These are phyloP conservation scores for Acrobasis repandana DNA, from an alignment of 2,888 invertebrate genomes.

Conservation along the genomic window DNA sequence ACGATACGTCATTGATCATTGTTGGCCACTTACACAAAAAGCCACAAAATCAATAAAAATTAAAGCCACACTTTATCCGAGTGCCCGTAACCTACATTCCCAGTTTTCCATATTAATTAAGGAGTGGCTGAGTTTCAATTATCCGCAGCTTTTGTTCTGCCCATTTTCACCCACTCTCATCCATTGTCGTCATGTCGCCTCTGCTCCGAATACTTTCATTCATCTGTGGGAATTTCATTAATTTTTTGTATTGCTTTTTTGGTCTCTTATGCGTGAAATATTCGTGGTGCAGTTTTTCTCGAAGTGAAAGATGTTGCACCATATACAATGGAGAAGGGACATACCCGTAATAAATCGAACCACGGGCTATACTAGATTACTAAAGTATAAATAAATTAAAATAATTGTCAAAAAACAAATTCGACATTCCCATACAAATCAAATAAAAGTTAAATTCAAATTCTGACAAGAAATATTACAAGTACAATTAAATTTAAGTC, in stretches of 20 bases:
- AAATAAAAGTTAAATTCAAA: background rate
- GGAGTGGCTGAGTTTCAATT: conserved; percentile 37
- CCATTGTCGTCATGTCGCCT: conserved; percentile 39
- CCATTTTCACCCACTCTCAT: conserved; percentile 27
- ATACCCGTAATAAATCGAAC: too few relatives aligned
- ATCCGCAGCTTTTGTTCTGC: conserved; percentile 38
- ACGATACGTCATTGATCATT: too few relatives aligned
- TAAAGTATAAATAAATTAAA: too few relatives aligned
- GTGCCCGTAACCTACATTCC: conserved; percentile 7
- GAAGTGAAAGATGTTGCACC: too few relatives aligned
- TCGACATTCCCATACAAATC: too few relatives aligned
- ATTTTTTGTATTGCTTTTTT: conserved; percentile 33
- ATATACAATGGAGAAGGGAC: too few relatives aligned
- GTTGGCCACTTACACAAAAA: too few relatives aligned
- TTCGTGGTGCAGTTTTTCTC: background rate
- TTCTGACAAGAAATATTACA: background rate
- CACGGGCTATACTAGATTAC: too few relatives aligned
- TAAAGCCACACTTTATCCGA: background rate
- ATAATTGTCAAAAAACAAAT: too few relatives aligned
- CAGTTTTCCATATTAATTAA: conserved; percentile 33
- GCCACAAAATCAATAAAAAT: too few relatives aligned
- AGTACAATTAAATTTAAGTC: background rate
- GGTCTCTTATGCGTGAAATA: background rate
- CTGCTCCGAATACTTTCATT: conserved; percentile 41
- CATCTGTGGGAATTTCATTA: conserved; percentile 37